Base-by-base conservation (phyloP, 2,888 invertebrate genomes). In the Drosophila mercatorum region DNA sequence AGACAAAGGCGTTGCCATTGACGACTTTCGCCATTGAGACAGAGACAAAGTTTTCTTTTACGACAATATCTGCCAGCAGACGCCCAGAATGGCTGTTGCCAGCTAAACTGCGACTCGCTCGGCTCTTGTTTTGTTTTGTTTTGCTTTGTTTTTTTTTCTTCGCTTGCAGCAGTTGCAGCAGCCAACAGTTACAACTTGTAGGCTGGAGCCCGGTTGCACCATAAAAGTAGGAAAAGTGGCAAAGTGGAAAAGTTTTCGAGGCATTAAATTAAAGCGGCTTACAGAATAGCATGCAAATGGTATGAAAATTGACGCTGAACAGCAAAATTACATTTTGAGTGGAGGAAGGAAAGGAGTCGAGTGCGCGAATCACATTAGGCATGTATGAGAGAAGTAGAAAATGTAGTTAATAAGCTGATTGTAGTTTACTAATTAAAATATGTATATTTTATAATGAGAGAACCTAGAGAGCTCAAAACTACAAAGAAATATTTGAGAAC, bases 11-110 rank as follows among this genome's bases (percentile, higher is more conserved):
- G 66, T 76, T 64, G 75, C 61, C 68, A 70, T 73, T 84, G 84
- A 81, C 79, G 83, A 76, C 82, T 80, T 79, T 82, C 75, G 80
- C 86, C 82, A 84, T 83, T 83, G 84, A 86, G 82, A 86, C 86
- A 79, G 84, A 79, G 84, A 57, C 75, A 83, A 83, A 85, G 83
- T 84, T 84, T 76, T 53, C 52, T 68, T 72, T 78, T 83, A 59
- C 47, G 59, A 59, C 49, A 49, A 49, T 59, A 49, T 59, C 49
- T 31, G 40, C 49, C 40, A 59, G 40, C 59, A 59, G 59, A 59
- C 59, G 31, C 49, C 44, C 49, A 5, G 40, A 59, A 59, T 49
- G 47, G 40, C 31, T 26, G 17, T 40, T 49, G 47, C 22, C 31
- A 34, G 28, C 49, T 60, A 44, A 40, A 22, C 51, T 49, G 31